phyloP scores from a whole-genome alignment of 1,140 invertebrate genomes.

The Hestina assimilis region DNA sequence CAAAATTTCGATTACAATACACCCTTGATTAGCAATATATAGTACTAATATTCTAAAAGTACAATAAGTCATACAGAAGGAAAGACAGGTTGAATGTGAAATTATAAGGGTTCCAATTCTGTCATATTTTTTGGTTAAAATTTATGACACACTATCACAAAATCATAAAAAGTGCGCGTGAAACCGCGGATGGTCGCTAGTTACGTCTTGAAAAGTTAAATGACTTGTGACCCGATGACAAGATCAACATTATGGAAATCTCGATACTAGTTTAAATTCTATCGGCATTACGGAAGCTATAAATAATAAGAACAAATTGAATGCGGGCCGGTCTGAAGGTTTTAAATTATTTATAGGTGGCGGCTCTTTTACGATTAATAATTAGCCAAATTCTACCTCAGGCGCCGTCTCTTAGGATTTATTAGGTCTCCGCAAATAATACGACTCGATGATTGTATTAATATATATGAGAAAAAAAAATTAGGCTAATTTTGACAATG shows the following conservation, averaged over 20 bases:
- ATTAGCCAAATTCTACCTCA: slow-evolving; percentile 20
- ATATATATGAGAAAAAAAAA: no score
- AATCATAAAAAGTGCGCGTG: background rate
- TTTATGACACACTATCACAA: no score
- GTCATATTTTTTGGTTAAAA: no score
- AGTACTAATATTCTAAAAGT: no score
- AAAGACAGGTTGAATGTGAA: no score
- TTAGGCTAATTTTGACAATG: no score
- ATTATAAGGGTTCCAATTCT: no score
- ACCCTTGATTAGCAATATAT: no score
- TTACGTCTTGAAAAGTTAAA: background rate
- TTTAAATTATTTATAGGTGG: slow-evolving; percentile 10
- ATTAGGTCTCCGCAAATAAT: background rate
- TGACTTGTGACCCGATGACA: slow-evolving; percentile 4
- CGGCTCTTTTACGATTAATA: slow-evolving; percentile 25
- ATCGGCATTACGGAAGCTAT: slow-evolving; percentile 20
- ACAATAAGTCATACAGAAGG: no score
- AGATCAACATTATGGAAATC: slow-evolving; percentile 12
- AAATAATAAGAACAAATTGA: slow-evolving; percentile 24
- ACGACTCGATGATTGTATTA: no score
- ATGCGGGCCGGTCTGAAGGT: slow-evolving; percentile 12
- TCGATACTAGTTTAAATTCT: background rate
- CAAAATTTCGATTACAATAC: no score
- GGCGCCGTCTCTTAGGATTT: slow-evolving; percentile 3
- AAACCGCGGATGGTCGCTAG: background rate